Conservation (phyloP, 2,113 vertebrate genomes). For the Phyllostomus hastatus region DNA sequence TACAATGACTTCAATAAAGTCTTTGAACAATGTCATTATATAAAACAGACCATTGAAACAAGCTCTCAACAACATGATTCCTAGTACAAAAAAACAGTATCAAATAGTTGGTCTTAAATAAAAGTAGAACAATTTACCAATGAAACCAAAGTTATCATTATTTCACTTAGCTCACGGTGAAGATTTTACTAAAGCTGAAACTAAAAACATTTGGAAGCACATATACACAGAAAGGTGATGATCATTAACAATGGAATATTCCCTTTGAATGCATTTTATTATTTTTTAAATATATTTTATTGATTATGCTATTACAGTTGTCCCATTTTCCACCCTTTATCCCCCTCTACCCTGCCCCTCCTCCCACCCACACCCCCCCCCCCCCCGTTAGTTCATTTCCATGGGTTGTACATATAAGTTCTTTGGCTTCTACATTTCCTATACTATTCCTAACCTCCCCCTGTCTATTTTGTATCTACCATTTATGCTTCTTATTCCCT, state of each 20-base stretch:
- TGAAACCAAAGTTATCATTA: neutral
- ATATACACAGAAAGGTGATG: neutral
- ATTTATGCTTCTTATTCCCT: no score
- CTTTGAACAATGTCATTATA: neutral
- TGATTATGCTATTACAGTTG: no score
- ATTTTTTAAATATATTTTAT: no score
- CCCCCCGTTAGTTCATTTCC: no score
- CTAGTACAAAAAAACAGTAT: neutral
- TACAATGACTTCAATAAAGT: neutral
- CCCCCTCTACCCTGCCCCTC: no score
- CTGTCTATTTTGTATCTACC: no score
- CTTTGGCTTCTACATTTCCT: no score
- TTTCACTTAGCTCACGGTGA: neutral
- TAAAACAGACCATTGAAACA: constrained; percentile 3
- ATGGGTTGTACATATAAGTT: no score
- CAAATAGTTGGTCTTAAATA: neutral
- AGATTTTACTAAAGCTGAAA: constrained; percentile 16
- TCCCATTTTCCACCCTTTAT: no score
- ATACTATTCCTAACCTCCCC: no score
- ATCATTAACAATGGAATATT: neutral
- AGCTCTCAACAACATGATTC: neutral
- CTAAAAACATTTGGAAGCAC: neutral
- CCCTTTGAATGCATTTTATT: no score
- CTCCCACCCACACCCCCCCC: no score
- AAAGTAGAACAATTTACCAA: neutral